Percentiles rank a stretch among this genome's conserved stretches.
Evolutionary conservation across 2,113 vertebrate species (phyloP).

Genomic region (Ochotona curzoniae): DNA sequence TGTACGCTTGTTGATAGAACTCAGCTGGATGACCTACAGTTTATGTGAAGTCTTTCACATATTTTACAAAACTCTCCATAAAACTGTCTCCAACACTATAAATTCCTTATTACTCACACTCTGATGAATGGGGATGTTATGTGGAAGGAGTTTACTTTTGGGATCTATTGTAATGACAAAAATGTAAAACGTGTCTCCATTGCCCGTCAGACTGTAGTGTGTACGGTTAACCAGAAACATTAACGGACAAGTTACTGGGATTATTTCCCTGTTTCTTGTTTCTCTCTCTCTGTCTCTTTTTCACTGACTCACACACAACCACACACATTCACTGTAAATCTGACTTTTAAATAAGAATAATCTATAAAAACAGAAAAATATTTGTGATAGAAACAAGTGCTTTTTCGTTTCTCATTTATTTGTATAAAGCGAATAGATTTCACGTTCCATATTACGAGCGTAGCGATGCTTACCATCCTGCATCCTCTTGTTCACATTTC

Average conservation of each 20-base stretch:
- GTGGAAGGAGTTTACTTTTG: conserved; percentile 35
- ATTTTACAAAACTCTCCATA: conserved; percentile 64
- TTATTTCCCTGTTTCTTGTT: neutral
- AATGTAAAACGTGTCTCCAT: neutral
- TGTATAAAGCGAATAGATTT: no score
- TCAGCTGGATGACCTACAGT: conserved; percentile 58
- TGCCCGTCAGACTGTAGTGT: neutral
- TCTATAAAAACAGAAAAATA: no score
- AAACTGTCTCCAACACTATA: conserved; percentile 68
- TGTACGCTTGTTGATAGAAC: conserved; percentile 63
- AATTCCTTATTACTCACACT: conserved; percentile 55
- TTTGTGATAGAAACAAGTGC: no score
- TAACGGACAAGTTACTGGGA: neutral
- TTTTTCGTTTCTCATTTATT: no score
- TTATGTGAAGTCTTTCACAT: conserved; percentile 57
- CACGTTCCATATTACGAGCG: no score
- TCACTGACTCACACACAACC: no score
- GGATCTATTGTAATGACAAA: conserved; percentile 22
- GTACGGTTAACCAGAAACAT: neutral
- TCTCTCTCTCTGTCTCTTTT: no score
- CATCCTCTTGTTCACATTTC: no score
- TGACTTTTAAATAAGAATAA: no score
- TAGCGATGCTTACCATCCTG: no score
- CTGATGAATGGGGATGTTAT: conserved; percentile 54
- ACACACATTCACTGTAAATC: no score